Percentiles rank a stretch among this genome's conserved stretches.
These are phyloP conservation scores for Chloropsis hardwickii DNA, from an alignment of 2,113 vertebrate species.

Conservation along the genomic window DNA sequence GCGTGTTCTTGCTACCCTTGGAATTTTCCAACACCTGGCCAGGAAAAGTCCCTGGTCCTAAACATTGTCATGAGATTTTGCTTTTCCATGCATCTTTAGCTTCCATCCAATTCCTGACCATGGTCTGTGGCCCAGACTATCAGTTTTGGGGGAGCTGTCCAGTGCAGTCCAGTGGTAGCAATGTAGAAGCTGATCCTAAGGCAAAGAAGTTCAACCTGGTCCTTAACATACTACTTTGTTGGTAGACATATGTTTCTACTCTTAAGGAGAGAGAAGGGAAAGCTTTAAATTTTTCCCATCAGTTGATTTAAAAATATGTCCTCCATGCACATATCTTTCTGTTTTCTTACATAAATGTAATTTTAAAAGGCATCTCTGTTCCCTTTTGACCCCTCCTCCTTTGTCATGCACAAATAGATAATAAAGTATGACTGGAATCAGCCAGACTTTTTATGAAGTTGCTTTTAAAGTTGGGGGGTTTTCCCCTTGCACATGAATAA, in stretches of 20 bases:
- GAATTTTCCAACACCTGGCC: rapidly evolving
- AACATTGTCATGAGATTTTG: neutral
- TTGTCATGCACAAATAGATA: neutral
- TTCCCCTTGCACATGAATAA: rapidly evolving
- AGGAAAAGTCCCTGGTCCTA: too few species aligned
- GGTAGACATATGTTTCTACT: neutral
- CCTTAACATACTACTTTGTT: neutral
- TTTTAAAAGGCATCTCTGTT: neutral
- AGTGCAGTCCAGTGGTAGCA: neutral
- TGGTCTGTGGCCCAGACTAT: rapidly evolving
- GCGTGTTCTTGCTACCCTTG: too few species aligned
- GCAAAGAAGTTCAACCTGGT: neutral
- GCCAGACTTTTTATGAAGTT: neutral
- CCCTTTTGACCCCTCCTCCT: neutral
- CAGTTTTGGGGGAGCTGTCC: neutral
- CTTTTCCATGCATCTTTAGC: rapidly evolving
- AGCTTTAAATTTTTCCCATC: neutral
- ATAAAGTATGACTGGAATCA: neutral
- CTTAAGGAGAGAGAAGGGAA: neutral
- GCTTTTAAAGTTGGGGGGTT: neutral
- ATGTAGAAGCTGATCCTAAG: neutral
- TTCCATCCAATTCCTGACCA: neutral
- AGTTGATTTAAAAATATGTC: neutral
- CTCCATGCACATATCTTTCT: neutral
- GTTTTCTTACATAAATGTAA: neutral